Evolutionary conservation across 2,113 vertebrate genomes (phyloP).

Genomic region (Prolemur simus): DNA sequence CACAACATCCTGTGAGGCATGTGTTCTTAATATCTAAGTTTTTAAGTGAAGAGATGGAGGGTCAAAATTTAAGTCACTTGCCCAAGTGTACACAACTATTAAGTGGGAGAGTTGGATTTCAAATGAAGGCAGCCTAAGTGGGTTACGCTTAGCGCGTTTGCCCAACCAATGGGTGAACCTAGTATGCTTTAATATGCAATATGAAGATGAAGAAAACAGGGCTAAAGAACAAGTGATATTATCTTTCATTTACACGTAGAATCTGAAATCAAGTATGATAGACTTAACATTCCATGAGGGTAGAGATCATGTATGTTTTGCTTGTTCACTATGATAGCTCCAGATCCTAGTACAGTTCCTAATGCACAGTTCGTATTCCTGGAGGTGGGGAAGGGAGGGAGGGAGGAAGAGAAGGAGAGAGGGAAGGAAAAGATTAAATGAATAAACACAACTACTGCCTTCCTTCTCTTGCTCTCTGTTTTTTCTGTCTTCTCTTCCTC

Average conservation of each 20-base stretch:
- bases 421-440: not conserved
- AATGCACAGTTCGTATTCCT: not conserved
- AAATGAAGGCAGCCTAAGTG: not conserved
- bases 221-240: not conserved
- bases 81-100: not conserved
- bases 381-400: not conserved
- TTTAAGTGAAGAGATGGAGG: not conserved
- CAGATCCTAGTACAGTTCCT: not conserved
- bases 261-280: not conserved
- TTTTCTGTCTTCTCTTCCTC: not conserved
- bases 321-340: not conserved
- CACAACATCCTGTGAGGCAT: not conserved
- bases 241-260: not conserved
- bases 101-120: conserved; percentile 39
- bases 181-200: not conserved
- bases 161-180: not conserved
- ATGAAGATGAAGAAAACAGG: not conserved
- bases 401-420: not conserved
- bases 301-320: not conserved
- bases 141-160: not conserved
- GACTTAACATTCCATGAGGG: not conserved
- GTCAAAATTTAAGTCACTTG: not conserved
- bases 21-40: not conserved
- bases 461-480: not conserved
- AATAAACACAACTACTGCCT: not conserved